phyloP scores from a whole-genome alignment of 2,888 invertebrate species.

The Mechanitis messenoides region DNA sequence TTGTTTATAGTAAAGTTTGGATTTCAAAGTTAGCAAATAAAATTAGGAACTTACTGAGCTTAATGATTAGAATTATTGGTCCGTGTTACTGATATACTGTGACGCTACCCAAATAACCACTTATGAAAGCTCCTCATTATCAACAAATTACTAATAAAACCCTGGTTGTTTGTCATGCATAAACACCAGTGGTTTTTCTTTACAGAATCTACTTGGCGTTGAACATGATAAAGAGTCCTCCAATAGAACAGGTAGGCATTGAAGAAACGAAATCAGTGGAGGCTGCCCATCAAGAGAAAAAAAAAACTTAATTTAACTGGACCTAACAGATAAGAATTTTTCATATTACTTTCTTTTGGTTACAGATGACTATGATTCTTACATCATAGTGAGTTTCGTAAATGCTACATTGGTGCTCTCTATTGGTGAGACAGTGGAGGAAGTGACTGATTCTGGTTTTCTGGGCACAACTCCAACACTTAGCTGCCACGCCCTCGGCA shows the following conservation, averaged over 20 bases:
- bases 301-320: slow-evolving; percentile 27
- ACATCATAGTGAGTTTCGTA: slow-evolving; percentile 99
- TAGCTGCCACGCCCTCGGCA: slow-evolving; percentile 98
- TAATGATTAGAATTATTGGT: slow-evolving; percentile 73
- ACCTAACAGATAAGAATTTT: slow-evolving; percentile 24
- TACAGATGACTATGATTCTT: slow-evolving; percentile 98
- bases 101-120: slow-evolving; percentile 67
- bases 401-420: slow-evolving; percentile 97
- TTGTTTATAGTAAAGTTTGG: neutral
- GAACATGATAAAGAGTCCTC: slow-evolving; percentile 59
- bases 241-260: slow-evolving; percentile 65
- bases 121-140: slow-evolving; percentile 71
- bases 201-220: slow-evolving; percentile 80
- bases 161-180: slow-evolving; percentile 82
- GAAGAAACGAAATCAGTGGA: slow-evolving; percentile 48
- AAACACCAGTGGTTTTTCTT: slow-evolving; percentile 95
- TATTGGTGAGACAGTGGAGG: slow-evolving; percentile 99
- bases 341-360: slow-evolving; percentile 74
- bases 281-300: slow-evolving; percentile 47
- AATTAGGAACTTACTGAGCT: slow-evolving; percentile 41
- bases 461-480: slow-evolving; percentile 98
- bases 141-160: slow-evolving; percentile 76
- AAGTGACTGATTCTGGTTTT: slow-evolving; percentile 99
- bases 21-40: too few relatives aligned
- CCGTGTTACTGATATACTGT: slow-evolving; percentile 74